A percentile compares a stretch with the other conserved stretches of the same genome.
Conservation (phyloP, 2,797 vertebrate species). For the Hippopotamyrus pictus region DNA sequence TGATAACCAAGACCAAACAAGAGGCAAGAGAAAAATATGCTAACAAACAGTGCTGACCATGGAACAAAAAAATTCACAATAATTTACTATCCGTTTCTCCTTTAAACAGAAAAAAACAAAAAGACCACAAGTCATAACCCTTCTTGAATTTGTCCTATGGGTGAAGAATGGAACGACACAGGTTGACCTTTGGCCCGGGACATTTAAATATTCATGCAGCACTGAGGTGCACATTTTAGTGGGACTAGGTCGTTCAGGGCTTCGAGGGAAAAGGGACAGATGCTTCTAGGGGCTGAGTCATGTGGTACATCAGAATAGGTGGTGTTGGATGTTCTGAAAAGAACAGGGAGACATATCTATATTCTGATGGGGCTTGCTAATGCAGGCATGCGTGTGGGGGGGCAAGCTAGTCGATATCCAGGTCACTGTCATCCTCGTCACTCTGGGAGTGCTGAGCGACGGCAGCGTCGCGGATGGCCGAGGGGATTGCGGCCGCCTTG, state of each 20-base stretch:
- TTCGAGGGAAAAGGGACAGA: not conserved
- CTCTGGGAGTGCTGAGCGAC: constrained; percentile 67
- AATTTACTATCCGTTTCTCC: not conserved
- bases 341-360: not conserved
- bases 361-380: constrained; percentile 16
- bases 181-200: not conserved
- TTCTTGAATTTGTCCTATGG: not conserved
- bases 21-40: not conserved
- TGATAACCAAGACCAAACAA: not conserved
- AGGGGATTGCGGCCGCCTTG: constrained; percentile 64
- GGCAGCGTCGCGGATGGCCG: constrained; percentile 70
- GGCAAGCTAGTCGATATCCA: constrained; percentile 80
- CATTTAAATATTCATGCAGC: not conserved
- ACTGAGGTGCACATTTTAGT: not conserved
- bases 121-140: not conserved
- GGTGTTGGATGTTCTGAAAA: not conserved
- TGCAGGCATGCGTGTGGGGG: not conserved
- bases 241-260: not conserved
- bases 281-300: not conserved
- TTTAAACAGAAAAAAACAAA: not conserved
- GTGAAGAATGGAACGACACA: not conserved
- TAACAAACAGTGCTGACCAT: not conserved
- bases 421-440: constrained; percentile 80
- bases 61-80: not conserved
- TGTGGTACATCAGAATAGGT: not conserved